Base-by-base conservation (phyloP, 1,140 invertebrate species). In the Drosophila quadrilineata region DNA sequence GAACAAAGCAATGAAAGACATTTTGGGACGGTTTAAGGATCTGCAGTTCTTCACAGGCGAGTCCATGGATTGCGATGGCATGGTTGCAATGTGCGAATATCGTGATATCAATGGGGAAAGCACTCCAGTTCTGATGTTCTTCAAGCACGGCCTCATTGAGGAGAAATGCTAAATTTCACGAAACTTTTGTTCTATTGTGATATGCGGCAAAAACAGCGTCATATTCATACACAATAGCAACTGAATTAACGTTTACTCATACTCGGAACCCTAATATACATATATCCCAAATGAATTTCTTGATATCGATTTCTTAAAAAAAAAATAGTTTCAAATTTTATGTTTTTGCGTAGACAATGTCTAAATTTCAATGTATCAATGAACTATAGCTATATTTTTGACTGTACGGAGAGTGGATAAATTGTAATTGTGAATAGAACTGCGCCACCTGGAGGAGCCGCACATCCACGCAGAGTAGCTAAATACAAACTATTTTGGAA, bases 1-100 rank as follows among this genome's bases (percentile, higher is more conserved):
- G 91, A 97, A 97, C 90, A 97, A 96, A 92, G 96, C 96, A 38
- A 97, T 98, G 94, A 98, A 98, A 88, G 97, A 98, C 68, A 94
- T 98, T 72, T 90, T 98, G 31, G 91, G 94, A 28, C 95, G 96
- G 90, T 98, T 98, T 91, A 98, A 98, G 88, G 97, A 98, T 53
- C 91, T 98, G 16, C 96, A 98, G 87, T 98, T 98, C 88, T 99
- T 97, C 91, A 97, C 96, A 59, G 97, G 97, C 24, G 97, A 98
- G 91, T 97, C 96, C 0, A 97, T 98, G 95, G 96, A 98, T 75
- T 93, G 94, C 62, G 98, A 98, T 68, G 97, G 96, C 60, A 94
- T 98, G 93, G 94, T 99, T n/a, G 97, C 94, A 40, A 92, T 99
- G 60, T 92, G 97, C 89, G 97, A 98, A 90, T 99, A 98, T 88